Base-by-base conservation (phyloP, 2,888 invertebrate species). In the Heteropelma amictum region DNA sequence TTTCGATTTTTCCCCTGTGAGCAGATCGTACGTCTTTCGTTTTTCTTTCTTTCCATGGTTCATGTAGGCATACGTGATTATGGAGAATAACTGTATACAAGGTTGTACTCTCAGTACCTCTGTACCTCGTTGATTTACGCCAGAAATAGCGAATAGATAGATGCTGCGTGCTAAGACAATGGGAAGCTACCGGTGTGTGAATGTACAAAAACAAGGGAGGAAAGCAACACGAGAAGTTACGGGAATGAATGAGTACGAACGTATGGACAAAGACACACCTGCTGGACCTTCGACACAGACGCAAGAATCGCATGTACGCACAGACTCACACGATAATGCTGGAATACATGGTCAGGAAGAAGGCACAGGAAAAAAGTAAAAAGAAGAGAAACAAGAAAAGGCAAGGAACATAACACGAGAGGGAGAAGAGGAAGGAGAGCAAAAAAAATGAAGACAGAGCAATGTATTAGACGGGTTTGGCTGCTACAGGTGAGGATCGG, bases 181-280 rank as follows among this genome's bases (percentile, higher is more conserved):
- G 70, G 74, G 54, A 74, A 53, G 70, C 74, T 74, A 65, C 63
- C 23, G 58, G 63, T 71, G 76, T 79, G 73, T 79, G 78, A 68
- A 76, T 33, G 40, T 28, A n/a, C n/a, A 35, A 2, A 26, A 38
- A 28, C 12, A 19, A 40, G n/a, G 51, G 19, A 53, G 40, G 17
- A 51, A 64, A 23, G 49, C 33, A 26, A 35, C 42, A 54, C 65
- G 60, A 14, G 45, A 65, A 53, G 51, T 58, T 33, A 28, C 10
- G 19, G 76, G 71, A 72, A 81, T 79, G 76, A 68, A 74, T 80
- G 82, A 81, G 49, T 19, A 35, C 64, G 23, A 58, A 54, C 28
- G n/a, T n/a, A n/a, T 60, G 56, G 65, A 42, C 28, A 69, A 42
- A 60, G 53, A 61, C 79, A 77, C 72, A 76, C 72, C 72, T 72